These are phyloP conservation scores for Ibycter americanus DNA, from an alignment of 2,797 vertebrate species.

Conservation along the genomic window DNA sequence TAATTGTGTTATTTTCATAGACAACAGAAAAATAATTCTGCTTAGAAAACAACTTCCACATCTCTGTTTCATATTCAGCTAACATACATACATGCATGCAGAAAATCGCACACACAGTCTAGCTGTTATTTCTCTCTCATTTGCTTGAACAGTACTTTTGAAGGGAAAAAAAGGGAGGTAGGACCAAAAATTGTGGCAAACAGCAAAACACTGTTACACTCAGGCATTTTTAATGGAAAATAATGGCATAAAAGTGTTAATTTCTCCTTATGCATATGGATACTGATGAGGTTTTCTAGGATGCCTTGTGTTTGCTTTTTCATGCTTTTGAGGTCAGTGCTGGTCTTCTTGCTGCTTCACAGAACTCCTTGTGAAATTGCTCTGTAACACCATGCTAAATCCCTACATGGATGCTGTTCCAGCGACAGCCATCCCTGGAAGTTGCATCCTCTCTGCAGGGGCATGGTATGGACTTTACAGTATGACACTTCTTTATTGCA, in stretches of 20 bases:
- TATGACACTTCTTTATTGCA: not conserved
- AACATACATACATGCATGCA: not conserved
- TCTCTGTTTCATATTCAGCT: not conserved
- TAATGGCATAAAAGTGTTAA: not conserved
- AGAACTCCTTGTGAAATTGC: not conserved
- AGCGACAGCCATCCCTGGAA: constrained; percentile 1
- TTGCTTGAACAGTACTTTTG: not conserved
- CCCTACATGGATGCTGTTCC: not conserved
- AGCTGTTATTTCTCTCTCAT: constrained; percentile 48
- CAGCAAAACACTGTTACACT: not conserved
- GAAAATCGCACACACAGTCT: not conserved
- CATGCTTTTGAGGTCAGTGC: not conserved
- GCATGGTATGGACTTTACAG: not conserved
- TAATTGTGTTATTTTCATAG: not conserved
- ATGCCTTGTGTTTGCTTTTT: not conserved
- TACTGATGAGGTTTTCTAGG: not conserved
- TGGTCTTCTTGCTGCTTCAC: not conserved
- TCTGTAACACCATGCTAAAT: not conserved
- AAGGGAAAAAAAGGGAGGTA: constrained; percentile 38
- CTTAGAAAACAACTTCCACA: constrained; percentile 1
- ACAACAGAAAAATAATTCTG: not conserved
- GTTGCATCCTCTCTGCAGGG: not conserved
- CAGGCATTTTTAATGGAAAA: constrained; percentile 35
- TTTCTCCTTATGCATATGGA: constrained; percentile 31
- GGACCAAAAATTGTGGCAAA: not conserved